A percentile compares a stretch with the other conserved stretches of the same genome.
These are phyloP conservation scores for Ischnura elegans DNA, from an alignment of 2,888 invertebrate species.

Conservation along the genomic window DNA sequence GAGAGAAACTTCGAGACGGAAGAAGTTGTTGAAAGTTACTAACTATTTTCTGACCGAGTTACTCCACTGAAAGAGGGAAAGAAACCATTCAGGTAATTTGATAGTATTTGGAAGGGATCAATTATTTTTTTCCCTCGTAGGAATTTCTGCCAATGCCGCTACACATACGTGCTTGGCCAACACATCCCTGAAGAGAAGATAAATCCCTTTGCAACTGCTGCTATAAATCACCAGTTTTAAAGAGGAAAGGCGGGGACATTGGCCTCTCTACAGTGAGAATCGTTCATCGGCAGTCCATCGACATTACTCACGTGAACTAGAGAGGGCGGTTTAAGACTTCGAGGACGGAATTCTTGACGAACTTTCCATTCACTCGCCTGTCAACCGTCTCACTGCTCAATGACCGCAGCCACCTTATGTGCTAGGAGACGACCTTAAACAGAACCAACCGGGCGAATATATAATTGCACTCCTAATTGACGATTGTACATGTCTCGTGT, in stretches of 20 bases:
- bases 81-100: slow-evolving; percentile 4
- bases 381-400: too few species aligned
- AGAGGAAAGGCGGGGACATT: background rate
- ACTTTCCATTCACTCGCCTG: too few species aligned
- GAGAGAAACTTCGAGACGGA: background rate
- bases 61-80: background rate
- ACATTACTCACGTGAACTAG: background rate
- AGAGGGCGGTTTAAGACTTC: background rate
- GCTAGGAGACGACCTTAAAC: too few species aligned
- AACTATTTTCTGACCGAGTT: slow-evolving; percentile 45
- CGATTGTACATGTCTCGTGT: background rate
- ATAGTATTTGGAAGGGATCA: background rate
- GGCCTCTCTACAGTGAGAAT: background rate
- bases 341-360: background rate
- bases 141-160: background rate
- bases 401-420: too few species aligned
- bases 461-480: background rate
- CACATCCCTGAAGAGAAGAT: background rate
- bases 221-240: background rate
- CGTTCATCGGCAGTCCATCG: background rate
- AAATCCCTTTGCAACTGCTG: background rate
- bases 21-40: slow-evolving; percentile 32
- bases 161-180: background rate
- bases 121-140: background rate
- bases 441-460: background rate